Evolutionary conservation across 2,888 invertebrate species (phyloP), one percentile per base, ranked within the genome.

Genomic region (Endomychus coccineus): DNA sequence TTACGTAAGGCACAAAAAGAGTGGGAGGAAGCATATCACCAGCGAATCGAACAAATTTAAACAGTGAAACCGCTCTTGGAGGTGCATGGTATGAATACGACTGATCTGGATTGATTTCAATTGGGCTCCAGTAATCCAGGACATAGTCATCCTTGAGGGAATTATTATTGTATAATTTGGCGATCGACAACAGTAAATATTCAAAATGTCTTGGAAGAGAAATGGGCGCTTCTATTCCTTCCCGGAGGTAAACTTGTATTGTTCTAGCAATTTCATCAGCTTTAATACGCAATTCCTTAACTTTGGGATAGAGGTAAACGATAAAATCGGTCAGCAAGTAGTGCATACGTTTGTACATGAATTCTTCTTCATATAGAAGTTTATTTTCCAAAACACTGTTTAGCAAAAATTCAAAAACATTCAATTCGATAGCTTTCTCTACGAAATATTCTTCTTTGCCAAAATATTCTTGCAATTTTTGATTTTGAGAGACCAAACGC

Each of bases 181-280:
- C 80, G 38, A 92, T 75, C 48, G 84, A 77, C 28, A 84, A 68
- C 64, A 95, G 71, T 30, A 96, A 69, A 50, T 86, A 78, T 66
- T 90, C 88, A 55, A 92, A 91, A 50, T 89, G 84, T 40, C 80
- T 74, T 36, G 80, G 77, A 14, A 84, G 61, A 59, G 81, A 81
- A 5, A 78, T 73, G 2, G 88, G 87, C 5, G 86, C 77, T 36
- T 83, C 77, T 10, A 90, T 67, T 0, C 88, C 88, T 58, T 88
- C 85, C 42, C 49, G 24, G 5, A 39, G 34, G 31, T 49, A 49
- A 52, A 80, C 78, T 45, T 81, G 77, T 24, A 83, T 77, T 1
- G 85, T 81, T 40, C 87, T 76, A 9, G 88, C 84, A 2, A 83
- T 82, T 64, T 96, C 95, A 64, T 95, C 94, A 0, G 91, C 92